Evolutionary conservation across 2,888 invertebrate genomes (phyloP), one percentile per base, ranked within the genome.

Genomic region (Drosophila dives): DNA sequence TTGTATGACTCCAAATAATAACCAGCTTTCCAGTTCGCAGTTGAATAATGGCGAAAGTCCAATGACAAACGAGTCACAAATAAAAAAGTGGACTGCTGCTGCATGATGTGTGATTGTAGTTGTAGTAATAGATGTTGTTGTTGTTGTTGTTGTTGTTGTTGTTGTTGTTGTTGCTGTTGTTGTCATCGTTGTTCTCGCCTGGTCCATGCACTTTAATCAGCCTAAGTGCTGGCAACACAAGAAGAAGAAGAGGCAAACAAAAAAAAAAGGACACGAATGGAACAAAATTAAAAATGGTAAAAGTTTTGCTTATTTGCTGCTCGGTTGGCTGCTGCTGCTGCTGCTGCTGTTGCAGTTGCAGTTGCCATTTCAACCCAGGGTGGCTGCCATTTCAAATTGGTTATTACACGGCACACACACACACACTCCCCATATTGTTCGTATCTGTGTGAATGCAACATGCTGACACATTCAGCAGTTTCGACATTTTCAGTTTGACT

Each of bases 171-270:
- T 38, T 62, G 70, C 38, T 54, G 45, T 56, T 64, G 51, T 49
- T 61, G 72, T 56, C 54, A 67, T 49, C 38, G 33, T 56, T 75
- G 69, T 45, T 60, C 49, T 53, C 67, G 79, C 38, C 75, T 64
- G 72, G 75, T 68, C 80, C 81, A 71, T 86, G 86, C 86, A 81
- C 81, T 85, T 89, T 89, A 85, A 85, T 85, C 85, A 89, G 89
- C 73, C 89, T 86, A 88, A 85, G 89, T 85, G 83, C 83, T 64
- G 65, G 58, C 63, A 76, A 63, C 55, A 38, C 29, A 61, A 54
- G 55, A 50, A 49, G 51, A 48, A 33, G 56, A 38, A 32, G 26
- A 15, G 17, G 26, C 20, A 33, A 40, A 54, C 45, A 63, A 55
- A 49, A 17, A 26, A 49, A 34, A 15, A 34, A 48, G 34, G 17